Evolutionary conservation across 2,113 vertebrate species (phyloP).

Genomic region (Psilopsiagon aymara): DNA sequence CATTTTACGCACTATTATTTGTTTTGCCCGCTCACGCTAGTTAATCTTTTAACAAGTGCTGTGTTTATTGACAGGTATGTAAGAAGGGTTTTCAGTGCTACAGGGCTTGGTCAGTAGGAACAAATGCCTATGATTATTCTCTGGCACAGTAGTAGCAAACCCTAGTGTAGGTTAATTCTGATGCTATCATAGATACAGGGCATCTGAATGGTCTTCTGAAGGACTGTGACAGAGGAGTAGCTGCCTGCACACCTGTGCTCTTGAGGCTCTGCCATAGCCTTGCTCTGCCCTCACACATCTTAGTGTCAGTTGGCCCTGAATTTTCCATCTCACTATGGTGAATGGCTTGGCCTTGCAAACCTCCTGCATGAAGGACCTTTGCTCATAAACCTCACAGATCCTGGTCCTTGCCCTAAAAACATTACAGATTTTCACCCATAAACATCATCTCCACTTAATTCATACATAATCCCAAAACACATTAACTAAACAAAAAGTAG

Average conservation of each 20-base stretch:
- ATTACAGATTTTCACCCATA: not conserved
- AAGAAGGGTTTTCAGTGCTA: not conserved
- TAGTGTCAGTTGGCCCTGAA: not conserved
- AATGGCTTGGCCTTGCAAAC: not conserved
- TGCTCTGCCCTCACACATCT: not conserved
- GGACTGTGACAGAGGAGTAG: not conserved
- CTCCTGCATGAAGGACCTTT: not conserved
- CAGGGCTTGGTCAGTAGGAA: not conserved
- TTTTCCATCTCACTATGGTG: not conserved
- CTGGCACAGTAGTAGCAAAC: not conserved
- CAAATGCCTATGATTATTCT: not conserved
- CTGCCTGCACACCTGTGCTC: not conserved
- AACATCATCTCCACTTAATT: not conserved
- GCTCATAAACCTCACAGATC: not conserved
- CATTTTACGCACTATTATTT: not conserved
- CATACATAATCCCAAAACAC: not conserved
- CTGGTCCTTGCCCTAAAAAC: not conserved
- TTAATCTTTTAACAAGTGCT: not conserved
- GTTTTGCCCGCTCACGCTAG: accelerated
- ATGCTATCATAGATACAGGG: not conserved
- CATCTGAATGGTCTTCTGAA: not conserved
- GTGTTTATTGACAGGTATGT: not conserved
- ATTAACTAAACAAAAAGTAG: not conserved
- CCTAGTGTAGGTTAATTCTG: not conserved
- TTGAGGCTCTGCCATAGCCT: not conserved